These are phyloP conservation scores for Octopus sinensis DNA, from an alignment of 1,140 invertebrate genomes.

Conservation along the genomic window DNA sequence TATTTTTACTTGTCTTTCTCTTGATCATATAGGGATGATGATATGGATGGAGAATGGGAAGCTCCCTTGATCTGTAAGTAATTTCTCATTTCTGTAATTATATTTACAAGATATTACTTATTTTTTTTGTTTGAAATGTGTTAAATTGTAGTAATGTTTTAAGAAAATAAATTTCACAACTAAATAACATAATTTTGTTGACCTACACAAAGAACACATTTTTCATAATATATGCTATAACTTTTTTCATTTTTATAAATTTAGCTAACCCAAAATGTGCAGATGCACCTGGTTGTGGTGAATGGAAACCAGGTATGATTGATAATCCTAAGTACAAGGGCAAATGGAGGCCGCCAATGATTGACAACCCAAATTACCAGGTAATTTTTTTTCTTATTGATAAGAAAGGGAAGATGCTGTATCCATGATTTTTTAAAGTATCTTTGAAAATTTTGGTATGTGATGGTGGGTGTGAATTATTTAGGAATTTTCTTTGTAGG, in stretches of 20 bases:
- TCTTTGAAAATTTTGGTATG: no score
- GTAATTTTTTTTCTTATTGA: conserved; percentile 25
- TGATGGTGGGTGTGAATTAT: no score
- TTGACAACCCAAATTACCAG: conserved; percentile 91
- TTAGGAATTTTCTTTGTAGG: no score
- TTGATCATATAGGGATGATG: conserved; percentile 70
- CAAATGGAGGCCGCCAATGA: conserved; percentile 83
- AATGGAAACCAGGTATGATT: conserved; percentile 81
- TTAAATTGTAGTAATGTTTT: no score
- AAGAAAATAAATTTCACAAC: neutral
- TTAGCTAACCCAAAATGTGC: conserved; percentile 80
- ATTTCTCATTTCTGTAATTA: neutral
- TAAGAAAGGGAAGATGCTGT: neutral
- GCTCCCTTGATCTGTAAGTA: conserved; percentile 73
- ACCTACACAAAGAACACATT: no score
- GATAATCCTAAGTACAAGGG: conserved; percentile 81
- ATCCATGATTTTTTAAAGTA: no score
- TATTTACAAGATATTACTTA: no score
- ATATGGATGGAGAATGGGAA: conserved; percentile 99
- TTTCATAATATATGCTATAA: no score
- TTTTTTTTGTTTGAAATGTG: no score
- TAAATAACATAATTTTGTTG: neutral
- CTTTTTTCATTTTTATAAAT: conserved; percentile 23
- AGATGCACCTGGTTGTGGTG: conserved; percentile 82
- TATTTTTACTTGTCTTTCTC: no score